Evolutionary conservation across 2,113 vertebrate genomes (phyloP).

Genomic region (Raja brachyura): DNA sequence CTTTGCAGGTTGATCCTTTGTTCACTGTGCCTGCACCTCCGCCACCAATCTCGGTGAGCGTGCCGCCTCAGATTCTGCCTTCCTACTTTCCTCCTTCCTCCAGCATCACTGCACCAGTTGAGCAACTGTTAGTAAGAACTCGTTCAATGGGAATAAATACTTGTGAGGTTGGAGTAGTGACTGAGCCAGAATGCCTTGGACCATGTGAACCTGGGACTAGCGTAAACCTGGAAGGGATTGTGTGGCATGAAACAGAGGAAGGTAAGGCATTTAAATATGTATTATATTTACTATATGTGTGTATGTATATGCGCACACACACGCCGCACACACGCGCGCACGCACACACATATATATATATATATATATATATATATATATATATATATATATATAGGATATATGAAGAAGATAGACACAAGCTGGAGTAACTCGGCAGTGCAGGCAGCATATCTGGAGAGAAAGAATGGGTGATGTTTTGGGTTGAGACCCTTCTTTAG

Average conservation of each 20-base stretch:
- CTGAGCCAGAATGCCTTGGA: conserved; percentile 74
- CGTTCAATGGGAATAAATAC: conserved; percentile 90
- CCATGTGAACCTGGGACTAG: conserved; percentile 92
- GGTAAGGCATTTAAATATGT: conserved; percentile 59
- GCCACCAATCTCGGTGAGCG: conserved; percentile 64
- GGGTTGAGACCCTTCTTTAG: no score
- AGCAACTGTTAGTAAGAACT: conserved; percentile 80
- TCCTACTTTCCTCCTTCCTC: conserved; percentile 74
- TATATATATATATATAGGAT: no score
- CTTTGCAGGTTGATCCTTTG: conserved; percentile 79
- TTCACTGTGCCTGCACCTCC: conserved; percentile 82
- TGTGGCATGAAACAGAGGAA: conserved; percentile 97
- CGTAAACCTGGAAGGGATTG: conserved; percentile 93
- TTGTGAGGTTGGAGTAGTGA: conserved; percentile 75
- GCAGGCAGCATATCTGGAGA: no score
- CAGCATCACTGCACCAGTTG: conserved; percentile 73
- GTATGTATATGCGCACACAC: no score
- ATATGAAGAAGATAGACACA: no score
- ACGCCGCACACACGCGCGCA: no score
- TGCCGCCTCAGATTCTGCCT: conserved; percentile 70
- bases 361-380: no score
- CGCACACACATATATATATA: no score
- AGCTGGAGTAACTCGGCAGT: no score
- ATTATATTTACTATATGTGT: conserved; percentile 19
- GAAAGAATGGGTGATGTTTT: no score